A percentile compares a stretch with the other conserved stretches of the same genome.
phyloP scores from a whole-genome alignment of 2,888 invertebrate genomes.

The Chouioia cunea region DNA sequence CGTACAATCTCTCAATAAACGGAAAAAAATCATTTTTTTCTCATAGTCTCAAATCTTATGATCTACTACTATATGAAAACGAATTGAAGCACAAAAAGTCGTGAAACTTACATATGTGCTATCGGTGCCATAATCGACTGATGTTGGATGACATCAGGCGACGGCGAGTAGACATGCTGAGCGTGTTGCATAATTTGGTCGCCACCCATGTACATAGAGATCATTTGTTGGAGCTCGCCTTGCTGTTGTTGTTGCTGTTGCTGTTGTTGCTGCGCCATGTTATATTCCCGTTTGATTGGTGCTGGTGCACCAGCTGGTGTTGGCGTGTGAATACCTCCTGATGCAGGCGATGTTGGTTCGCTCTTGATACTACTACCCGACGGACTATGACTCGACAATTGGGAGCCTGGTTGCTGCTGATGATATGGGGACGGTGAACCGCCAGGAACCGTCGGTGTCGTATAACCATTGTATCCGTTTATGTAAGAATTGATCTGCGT shows the following conservation, averaged over 20 bases:
- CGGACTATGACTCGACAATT: conserved; percentile 82
- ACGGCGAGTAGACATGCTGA: conserved; percentile 71
- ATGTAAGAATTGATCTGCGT: conserved; percentile 86
- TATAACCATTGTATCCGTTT: conserved; percentile 78
- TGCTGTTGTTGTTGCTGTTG: conserved; percentile 72
- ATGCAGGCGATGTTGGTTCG: conserved; percentile 86
- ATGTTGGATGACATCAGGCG: conserved; percentile 72
- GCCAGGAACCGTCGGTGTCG: conserved; percentile 75
- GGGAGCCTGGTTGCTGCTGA: conserved; percentile 76
- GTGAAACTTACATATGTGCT: conserved; percentile 76
- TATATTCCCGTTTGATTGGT: conserved; percentile 79
- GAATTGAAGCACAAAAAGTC: no score
- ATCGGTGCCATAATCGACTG: conserved; percentile 68
- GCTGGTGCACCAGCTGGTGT: conserved; percentile 65
- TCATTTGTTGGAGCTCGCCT: conserved; percentile 79
- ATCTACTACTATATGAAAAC: no score
- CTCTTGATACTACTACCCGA: conserved; percentile 91
- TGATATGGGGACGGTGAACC: conserved; percentile 80
- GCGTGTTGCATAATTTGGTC: conserved; percentile 76
- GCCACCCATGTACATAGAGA: conserved; percentile 82
- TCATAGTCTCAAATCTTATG: no score
- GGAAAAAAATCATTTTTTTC: conserved; percentile 1
- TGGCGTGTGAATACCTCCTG: conserved; percentile 73
- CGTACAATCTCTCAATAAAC: not conserved
- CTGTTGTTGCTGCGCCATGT: conserved; percentile 69